Conservation (phyloP, 30 jellyfish, hydroid and myxozoan species). For the Phacellophora camtschatica region DNA sequence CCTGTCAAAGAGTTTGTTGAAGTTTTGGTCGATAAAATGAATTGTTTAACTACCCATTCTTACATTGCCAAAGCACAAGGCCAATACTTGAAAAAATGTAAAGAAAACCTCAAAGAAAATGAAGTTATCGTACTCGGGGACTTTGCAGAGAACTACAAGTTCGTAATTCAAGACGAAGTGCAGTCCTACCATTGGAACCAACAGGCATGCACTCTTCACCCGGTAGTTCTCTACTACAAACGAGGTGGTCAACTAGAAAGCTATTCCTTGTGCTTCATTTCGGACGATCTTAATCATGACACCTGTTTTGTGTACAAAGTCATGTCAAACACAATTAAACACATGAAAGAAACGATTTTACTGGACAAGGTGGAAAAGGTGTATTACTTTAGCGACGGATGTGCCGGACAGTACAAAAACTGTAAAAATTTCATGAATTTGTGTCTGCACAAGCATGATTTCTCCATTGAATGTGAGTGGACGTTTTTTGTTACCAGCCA, state of each 20-base stretch:
- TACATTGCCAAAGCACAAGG: too few relatives aligned
- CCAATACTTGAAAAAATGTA: too few relatives aligned
- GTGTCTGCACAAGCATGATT: conserved; percentile 59
- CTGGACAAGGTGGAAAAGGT: neutral
- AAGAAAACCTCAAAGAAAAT: too few relatives aligned
- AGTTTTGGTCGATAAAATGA: too few relatives aligned
- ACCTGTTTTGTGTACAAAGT: neutral
- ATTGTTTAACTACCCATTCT: too few relatives aligned
- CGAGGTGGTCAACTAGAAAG: neutral
- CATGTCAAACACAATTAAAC: neutral
- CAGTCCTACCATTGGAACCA: conserved; percentile 42
- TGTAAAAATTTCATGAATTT: conserved; percentile 46
- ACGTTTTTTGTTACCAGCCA: conserved; percentile 72
- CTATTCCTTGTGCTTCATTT: conserved; percentile 50
- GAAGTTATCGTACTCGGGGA: conserved; percentile 56
- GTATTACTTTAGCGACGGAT: conserved; percentile 59
- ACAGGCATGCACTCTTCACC: conserved; percentile 27
- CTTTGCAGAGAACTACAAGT: too few relatives aligned
- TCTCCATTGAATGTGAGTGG: conserved; percentile 58
- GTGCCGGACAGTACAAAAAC: conserved; percentile 78
- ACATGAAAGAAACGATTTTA: neutral
- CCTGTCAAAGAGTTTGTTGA: conserved; percentile 15
- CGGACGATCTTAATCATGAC: conserved; percentile 61
- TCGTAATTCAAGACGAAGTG: conserved; percentile 8
- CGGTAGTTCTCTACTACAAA: conserved; percentile 16